Conservation (phyloP, 2,888 invertebrate genomes). For the Hipparchia sbordonii region DNA sequence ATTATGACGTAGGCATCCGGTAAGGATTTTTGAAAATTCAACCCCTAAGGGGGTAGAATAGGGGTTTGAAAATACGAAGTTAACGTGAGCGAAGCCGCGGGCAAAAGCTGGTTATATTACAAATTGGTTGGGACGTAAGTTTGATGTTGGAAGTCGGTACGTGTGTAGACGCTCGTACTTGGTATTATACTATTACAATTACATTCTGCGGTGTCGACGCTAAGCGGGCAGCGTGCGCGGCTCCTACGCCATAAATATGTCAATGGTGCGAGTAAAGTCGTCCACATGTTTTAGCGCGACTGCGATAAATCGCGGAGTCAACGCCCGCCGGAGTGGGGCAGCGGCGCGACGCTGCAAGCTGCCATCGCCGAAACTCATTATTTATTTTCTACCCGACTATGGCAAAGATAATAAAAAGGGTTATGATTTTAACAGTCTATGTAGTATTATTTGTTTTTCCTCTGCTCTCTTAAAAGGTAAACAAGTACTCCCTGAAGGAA, state of each 20-base stretch:
- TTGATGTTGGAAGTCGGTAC: not conserved
- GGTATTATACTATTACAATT: not conserved
- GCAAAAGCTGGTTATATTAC: too few species aligned
- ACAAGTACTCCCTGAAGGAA: too few species aligned
- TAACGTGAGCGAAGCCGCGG: too few species aligned
- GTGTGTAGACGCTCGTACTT: conserved; percentile 19
- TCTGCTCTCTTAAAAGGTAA: too few species aligned
- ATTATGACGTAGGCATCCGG: too few species aligned
- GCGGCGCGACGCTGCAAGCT: conserved; percentile 32
- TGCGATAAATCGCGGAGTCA: conserved; percentile 44
- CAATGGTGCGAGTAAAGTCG: conserved; percentile 44
- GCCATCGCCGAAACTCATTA: conserved; percentile 28
- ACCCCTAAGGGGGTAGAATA: too few species aligned
- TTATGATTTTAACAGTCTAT: too few species aligned
- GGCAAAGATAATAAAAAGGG: too few species aligned
- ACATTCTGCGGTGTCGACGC: conserved; percentile 1
- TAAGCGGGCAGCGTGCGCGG: conserved; percentile 6
- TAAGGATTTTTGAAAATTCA: too few species aligned
- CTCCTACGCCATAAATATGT: conserved; percentile 43
- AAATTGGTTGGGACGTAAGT: not conserved
- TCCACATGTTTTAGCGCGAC: conserved; percentile 37
- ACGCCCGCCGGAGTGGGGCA: conserved; percentile 43
- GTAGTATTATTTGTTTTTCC: too few species aligned
- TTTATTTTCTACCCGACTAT: conserved; percentile 13
- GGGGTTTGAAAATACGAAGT: too few species aligned